A percentile compares a stretch with the other conserved stretches of the same genome.
Conservation (phyloP, 1,140 invertebrate genomes). For the Drosophila pseudoananassae region DNA sequence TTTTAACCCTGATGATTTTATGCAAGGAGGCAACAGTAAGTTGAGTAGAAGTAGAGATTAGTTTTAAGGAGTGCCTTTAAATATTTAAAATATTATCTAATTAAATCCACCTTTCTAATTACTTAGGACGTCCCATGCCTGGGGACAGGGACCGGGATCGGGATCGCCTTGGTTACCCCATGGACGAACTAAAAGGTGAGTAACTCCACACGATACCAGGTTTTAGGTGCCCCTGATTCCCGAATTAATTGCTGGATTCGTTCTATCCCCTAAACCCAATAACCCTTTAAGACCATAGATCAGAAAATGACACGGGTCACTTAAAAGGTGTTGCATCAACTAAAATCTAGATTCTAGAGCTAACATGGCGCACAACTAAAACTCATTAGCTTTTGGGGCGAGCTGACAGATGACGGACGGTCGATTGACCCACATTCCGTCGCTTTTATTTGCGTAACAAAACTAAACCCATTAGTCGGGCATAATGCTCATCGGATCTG, state of each 20-base stretch:
- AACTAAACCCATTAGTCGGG: conserved; percentile 74
- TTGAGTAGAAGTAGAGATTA: background rate
- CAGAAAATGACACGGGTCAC: conserved; percentile 43
- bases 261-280: conserved; percentile 5
- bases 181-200: conserved; percentile 74
- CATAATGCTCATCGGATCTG: conserved; percentile 64
- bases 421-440: conserved; percentile 70
- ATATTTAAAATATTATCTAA: background rate
- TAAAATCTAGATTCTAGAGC: conserved; percentile 65
- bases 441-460: conserved; percentile 76
- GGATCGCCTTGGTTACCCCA: conserved; percentile 60
- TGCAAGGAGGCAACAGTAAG: conserved; percentile 62
- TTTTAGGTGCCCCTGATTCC: background rate
- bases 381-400: conserved; percentile 56
- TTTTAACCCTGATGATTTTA: conserved; percentile 82
- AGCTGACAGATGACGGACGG: conserved; percentile 25
- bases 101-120: background rate
- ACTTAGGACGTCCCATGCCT: conserved; percentile 59
- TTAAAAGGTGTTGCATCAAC: conserved; percentile 45
- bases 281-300: conserved; percentile 16
- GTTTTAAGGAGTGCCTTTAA: background rate
- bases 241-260: conserved; percentile 66
- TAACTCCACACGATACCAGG: background rate
- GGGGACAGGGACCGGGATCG: conserved; percentile 59
- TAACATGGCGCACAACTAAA: conserved; percentile 74